Conservation (phyloP, 2,797 vertebrate species). For the Brachyrhaphis roseni region DNA sequence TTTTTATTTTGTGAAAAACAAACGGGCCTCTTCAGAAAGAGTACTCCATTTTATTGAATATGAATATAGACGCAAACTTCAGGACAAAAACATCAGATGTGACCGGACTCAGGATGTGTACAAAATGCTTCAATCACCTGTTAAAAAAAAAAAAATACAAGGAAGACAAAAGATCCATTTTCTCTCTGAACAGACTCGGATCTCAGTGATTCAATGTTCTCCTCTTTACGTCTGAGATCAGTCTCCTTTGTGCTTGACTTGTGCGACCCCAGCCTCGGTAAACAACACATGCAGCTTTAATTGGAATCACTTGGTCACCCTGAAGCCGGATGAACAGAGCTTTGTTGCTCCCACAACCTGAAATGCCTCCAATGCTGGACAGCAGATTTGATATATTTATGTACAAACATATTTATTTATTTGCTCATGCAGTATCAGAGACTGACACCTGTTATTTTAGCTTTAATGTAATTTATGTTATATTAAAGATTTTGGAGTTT, state of each 20-base stretch:
- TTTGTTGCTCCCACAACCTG: slow-evolving; percentile 72
- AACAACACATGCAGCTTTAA: slow-evolving; percentile 79
- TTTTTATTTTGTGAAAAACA: background rate
- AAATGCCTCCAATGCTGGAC: slow-evolving; percentile 35
- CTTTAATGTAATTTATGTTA: background rate
- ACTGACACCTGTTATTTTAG: background rate
- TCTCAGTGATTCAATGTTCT: slow-evolving; percentile 48
- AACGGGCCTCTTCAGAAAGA: background rate
- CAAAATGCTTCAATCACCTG: slow-evolving; percentile 21
- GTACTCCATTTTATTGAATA: background rate
- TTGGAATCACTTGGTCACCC: slow-evolving; percentile 82
- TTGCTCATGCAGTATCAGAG: background rate
- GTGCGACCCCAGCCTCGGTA: slow-evolving; percentile 74
- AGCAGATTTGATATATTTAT: background rate
- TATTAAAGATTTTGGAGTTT: background rate
- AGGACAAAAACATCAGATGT: background rate
- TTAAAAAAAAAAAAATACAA: slow-evolving; percentile 9
- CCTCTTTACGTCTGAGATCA: slow-evolving; percentile 62
- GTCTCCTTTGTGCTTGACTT: slow-evolving; percentile 71
- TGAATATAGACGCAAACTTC: background rate
- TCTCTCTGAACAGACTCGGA: slow-evolving; percentile 38
- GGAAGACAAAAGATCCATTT: slow-evolving; percentile 24
- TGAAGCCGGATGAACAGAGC: slow-evolving; percentile 71
- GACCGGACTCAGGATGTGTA: slow-evolving; percentile 9
- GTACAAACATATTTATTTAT: background rate